These are phyloP conservation scores for Phrynocephalus vlangalii DNA, from an alignment of 2,797 vertebrate genomes.

Conservation along the genomic window DNA sequence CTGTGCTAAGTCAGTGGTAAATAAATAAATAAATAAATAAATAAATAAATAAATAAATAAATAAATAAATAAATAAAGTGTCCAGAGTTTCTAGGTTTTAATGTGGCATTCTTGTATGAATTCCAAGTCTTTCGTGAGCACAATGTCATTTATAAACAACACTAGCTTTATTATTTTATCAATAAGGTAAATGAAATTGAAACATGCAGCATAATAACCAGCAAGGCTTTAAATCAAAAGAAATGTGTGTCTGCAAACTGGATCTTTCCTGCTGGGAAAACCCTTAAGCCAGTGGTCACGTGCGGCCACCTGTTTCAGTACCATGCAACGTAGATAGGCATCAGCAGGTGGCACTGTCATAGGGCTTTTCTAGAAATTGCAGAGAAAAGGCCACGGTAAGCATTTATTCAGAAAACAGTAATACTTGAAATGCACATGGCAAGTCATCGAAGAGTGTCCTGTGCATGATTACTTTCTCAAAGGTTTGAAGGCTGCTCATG, in stretches of 20 bases:
- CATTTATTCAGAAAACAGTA: not conserved
- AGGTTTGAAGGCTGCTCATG: not conserved
- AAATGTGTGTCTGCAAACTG: not conserved
- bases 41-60: no score
- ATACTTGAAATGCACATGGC: not conserved
- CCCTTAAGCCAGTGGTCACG: not conserved
- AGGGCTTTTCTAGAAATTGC: not conserved
- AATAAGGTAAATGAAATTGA: not conserved
- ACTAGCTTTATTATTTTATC: not conserved
- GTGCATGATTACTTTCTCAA: not conserved
- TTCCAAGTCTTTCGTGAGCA: conserved; percentile 17
- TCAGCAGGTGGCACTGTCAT: conserved; percentile 28
- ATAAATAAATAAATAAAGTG: no score
- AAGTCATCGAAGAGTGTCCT: not conserved
- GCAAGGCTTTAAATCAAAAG: not conserved
- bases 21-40: no score
- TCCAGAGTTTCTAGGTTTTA: conserved; percentile 14
- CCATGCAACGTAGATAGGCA: not conserved
- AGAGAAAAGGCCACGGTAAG: no score
- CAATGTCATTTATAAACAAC: conserved; percentile 31
- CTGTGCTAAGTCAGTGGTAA: no score
- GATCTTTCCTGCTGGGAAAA: not conserved
- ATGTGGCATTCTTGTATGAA: conserved; percentile 9
- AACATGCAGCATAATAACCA: not conserved
- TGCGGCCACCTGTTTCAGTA: not conserved